Percentiles rank a stretch among this genome's conserved stretches.
These are phyloP conservation scores for Gobionotothen gibberifrons DNA, from an alignment of 2,797 vertebrate genomes.

Conservation along the genomic window DNA sequence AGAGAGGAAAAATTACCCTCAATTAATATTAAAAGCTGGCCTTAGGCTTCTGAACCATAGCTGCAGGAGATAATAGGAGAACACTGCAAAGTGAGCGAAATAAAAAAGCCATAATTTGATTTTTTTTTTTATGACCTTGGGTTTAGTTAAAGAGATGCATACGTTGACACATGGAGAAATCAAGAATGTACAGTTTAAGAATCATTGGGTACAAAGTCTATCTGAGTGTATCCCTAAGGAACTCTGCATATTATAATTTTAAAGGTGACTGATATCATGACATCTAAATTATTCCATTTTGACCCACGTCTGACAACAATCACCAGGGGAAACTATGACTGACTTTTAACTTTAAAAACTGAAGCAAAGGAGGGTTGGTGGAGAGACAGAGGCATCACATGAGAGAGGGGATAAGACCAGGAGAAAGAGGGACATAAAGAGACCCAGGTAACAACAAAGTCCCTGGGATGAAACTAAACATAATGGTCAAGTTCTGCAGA, in stretches of 20 bases:
- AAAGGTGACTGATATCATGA: slow-evolving; percentile 51
- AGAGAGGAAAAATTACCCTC: slow-evolving; percentile 53
- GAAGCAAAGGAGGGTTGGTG: slow-evolving; percentile 24
- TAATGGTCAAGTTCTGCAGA: slow-evolving; percentile 59
- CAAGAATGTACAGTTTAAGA: slow-evolving; percentile 3
- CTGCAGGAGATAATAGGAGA: slow-evolving; percentile 64
- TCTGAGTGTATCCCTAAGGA: slow-evolving; percentile 17
- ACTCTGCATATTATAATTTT: slow-evolving; percentile 34
- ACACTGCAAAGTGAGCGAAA: slow-evolving; percentile 54
- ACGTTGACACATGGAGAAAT: background rate
- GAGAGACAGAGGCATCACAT: background rate
- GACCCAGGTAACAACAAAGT: slow-evolving; percentile 56
- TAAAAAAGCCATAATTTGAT: slow-evolving; percentile 42
- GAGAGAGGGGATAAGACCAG: slow-evolving; percentile 20
- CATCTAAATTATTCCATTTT: slow-evolving; percentile 44
- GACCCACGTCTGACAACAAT: slow-evolving; percentile 42
- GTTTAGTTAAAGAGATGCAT: slow-evolving; percentile 55
- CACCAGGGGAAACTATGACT: slow-evolving; percentile 48
- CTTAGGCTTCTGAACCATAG: slow-evolving; percentile 38
- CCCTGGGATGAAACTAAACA: slow-evolving; percentile 53
- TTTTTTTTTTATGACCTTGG: slow-evolving; percentile 49
- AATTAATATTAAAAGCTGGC: slow-evolving; percentile 67
- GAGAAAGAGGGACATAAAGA: slow-evolving; percentile 27
- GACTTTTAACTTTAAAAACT: slow-evolving; percentile 43
- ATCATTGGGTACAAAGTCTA: background rate